Conservation (phyloP, 2,888 invertebrate species). For the Drosophila glabriapex region DNA sequence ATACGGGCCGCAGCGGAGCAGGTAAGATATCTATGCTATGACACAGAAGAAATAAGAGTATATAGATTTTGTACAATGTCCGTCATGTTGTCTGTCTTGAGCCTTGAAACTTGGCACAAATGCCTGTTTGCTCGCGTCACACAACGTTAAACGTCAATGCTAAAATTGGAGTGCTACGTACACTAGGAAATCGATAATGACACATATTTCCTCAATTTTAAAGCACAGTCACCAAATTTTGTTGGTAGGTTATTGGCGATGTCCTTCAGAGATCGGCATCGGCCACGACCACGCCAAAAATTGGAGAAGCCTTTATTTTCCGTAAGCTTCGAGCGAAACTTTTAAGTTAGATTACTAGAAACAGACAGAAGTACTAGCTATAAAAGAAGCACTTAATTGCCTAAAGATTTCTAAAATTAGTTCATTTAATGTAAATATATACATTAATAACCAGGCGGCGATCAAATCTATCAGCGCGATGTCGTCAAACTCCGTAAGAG, state of each 20-base stretch:
- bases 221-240: not conserved
- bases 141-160: too few relatives aligned
- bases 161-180: too few relatives aligned
- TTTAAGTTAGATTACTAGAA: not conserved
- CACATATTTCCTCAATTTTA: not conserved
- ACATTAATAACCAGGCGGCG: too few relatives aligned
- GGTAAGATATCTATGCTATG: conserved; percentile 86
- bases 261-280: not conserved
- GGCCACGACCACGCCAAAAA: not conserved
- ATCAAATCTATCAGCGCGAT: too few relatives aligned
- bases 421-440: too few relatives aligned
- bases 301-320: not conserved
- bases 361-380: too few relatives aligned
- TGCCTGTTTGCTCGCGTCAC: not conserved
- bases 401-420: too few relatives aligned
- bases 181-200: not conserved
- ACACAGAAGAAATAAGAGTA: not conserved
- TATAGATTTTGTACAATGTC: not conserved
- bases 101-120: not conserved
- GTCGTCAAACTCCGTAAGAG: too few relatives aligned
- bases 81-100: not conserved
- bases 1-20: conserved; percentile 92
- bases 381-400: too few relatives aligned
- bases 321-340: not conserved
- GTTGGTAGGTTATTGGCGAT: not conserved